phyloP scores from a whole-genome alignment of 2,888 invertebrate species.

The Scrobipalpa costella region DNA sequence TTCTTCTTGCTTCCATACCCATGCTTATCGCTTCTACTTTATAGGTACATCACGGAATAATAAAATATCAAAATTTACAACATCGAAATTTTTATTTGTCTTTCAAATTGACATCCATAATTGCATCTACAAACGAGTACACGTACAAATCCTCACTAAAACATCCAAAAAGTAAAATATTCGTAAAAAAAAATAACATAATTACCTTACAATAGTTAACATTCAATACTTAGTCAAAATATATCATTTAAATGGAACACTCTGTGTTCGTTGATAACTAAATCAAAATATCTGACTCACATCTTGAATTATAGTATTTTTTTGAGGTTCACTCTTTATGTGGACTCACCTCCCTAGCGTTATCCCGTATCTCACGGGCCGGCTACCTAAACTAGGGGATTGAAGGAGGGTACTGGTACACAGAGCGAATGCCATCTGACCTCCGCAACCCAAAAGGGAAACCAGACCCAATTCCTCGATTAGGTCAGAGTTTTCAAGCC shows the following conservation, averaged over 20 bases:
- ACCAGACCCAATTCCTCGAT: too few species aligned
- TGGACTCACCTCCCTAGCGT: too few species aligned
- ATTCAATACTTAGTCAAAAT: slow-evolving; percentile 13
- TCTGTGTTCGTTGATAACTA: slow-evolving; percentile 6
- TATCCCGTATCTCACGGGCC: too few species aligned
- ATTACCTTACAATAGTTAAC: slow-evolving; percentile 8
- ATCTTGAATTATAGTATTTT: too few species aligned
- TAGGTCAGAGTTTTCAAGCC: too few species aligned
- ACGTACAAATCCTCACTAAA: not conserved
- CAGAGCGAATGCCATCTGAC: too few species aligned
- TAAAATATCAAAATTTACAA: not conserved
- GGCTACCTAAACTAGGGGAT: too few species aligned
- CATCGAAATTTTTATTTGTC: slow-evolving; percentile 21
- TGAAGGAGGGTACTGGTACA: too few species aligned
- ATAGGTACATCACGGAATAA: not conserved
- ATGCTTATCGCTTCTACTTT: too few species aligned
- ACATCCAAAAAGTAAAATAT: slow-evolving; percentile 18
- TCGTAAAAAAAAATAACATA: not conserved
- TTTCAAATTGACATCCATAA: slow-evolving; percentile 23
- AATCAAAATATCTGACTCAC: not conserved
- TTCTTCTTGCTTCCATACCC: too few species aligned
- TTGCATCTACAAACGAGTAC: slow-evolving; percentile 1
- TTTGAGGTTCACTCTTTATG: too few species aligned
- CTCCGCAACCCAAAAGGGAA: too few species aligned
- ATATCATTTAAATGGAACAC: not conserved